phyloP scores from a whole-genome alignment of 2,888 invertebrate species.

The Aphidoletes aphidimyza region DNA sequence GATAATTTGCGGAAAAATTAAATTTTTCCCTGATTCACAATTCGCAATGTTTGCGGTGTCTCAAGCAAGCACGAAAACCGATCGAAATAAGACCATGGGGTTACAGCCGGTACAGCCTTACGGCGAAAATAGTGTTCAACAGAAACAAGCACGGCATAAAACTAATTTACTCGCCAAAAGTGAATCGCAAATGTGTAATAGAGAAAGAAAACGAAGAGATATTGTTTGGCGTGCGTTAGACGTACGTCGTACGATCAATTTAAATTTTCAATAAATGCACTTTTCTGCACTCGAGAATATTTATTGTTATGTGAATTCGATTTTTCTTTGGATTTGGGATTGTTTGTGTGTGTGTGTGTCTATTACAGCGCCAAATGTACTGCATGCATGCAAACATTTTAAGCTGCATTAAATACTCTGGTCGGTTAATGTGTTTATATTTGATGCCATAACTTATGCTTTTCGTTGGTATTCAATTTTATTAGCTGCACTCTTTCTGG shows the following conservation, averaged over 20 bases:
- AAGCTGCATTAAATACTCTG: not conserved
- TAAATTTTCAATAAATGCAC: constrained; percentile 17
- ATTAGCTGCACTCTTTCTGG: not conserved
- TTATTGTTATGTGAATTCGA: constrained; percentile 38
- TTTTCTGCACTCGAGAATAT: constrained; percentile 31
- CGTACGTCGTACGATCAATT: not conserved
- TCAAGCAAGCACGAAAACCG: not conserved
- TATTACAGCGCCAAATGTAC: not conserved
- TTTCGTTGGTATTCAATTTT: not conserved
- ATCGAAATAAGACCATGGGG: not conserved
- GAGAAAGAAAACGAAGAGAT: not conserved
- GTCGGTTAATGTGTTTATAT: not conserved
- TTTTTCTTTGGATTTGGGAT: not conserved
- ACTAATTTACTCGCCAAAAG: not conserved
- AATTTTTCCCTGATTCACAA: constrained; percentile 7
- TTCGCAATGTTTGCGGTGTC: not conserved
- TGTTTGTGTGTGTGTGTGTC: too few relatives aligned
- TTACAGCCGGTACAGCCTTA: not conserved
- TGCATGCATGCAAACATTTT: constrained; percentile 6
- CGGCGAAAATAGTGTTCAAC: not conserved
- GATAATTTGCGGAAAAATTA: constrained; percentile 3
- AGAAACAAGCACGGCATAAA: not conserved
- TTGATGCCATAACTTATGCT: not conserved
- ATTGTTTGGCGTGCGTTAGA: not conserved
- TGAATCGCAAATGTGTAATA: not conserved